phyloP scores from a whole-genome alignment of 2,797 vertebrate species.

The Agapornis canus region DNA sequence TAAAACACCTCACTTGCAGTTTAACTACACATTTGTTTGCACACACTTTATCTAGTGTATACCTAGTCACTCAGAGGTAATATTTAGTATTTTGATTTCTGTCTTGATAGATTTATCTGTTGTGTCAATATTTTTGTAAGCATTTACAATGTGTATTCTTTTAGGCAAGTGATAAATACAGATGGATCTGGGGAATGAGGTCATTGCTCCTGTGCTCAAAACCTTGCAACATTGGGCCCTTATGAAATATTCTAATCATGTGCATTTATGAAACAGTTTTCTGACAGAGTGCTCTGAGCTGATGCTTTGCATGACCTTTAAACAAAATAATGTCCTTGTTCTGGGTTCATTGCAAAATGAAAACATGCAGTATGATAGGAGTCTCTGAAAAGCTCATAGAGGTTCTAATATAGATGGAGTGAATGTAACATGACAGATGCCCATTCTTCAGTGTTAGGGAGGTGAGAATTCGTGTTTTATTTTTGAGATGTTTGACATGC shows the following conservation, averaged over 20 bases:
- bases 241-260: not conserved
- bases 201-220: not conserved
- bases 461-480: conserved; percentile 31
- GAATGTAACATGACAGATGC: not conserved
- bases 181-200: not conserved
- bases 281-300: not conserved
- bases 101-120: not conserved
- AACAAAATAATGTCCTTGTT: conserved; percentile 3
- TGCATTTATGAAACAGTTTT: conserved; percentile 27
- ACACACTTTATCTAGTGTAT: not conserved
- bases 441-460: not conserved
- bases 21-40: not conserved
- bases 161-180: not conserved
- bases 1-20: not conserved
- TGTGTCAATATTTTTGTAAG: not conserved
- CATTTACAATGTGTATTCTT: not conserved
- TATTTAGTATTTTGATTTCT: not conserved
- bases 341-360: not conserved
- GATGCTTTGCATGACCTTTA: conserved; percentile 15
- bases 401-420: not conserved
- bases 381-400: not conserved
- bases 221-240: not conserved
- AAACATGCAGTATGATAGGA: not conserved
- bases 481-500: not conserved
- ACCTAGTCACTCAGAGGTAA: not conserved